These are phyloP conservation scores for Ascidia mentula DNA, from an alignment of 23 tunicate genomes.

Conservation along the genomic window DNA sequence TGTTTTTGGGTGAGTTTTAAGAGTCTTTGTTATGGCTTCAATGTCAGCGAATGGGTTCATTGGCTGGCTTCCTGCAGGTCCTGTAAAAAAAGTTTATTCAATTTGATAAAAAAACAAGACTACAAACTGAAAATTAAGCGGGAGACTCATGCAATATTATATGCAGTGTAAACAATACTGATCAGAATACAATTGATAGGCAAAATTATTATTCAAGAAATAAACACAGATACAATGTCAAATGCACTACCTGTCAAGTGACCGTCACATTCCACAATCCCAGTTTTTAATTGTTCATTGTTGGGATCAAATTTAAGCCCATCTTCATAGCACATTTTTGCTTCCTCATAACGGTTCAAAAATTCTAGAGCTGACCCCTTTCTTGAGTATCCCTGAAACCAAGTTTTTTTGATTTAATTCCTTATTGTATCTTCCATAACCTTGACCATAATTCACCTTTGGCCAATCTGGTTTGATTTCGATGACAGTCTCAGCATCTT, in stretches of 20 bases:
- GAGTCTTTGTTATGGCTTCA: constrained; percentile 42
- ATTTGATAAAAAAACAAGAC: neutral
- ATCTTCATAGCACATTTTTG: constrained; percentile 71
- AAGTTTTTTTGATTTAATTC: neutral
- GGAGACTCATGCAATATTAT: too few relatives aligned
- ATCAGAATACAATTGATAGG: neutral
- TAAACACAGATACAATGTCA: neutral
- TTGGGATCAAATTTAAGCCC: constrained; percentile 71
- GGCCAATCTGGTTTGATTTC: constrained; percentile 86
- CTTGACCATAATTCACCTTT: constrained; percentile 38
- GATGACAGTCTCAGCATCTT: constrained; percentile 88
- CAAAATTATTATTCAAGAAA: too few relatives aligned
- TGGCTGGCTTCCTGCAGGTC: constrained; percentile 73
- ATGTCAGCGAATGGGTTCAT: constrained; percentile 67
- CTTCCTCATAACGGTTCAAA: constrained; percentile 79
- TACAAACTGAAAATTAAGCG: too few relatives aligned
- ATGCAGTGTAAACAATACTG: too few relatives aligned
- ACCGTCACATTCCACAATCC: constrained; percentile 31
- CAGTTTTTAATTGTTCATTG: constrained; percentile 70
- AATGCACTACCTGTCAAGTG: constrained; percentile 40
- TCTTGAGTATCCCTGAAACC: constrained; percentile 94
- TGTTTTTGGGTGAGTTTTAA: constrained; percentile 60
- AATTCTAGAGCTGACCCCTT: constrained; percentile 90
- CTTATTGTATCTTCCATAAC: neutral
- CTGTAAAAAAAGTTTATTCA: constrained; percentile 1